Conservation (phyloP, 2,113 vertebrate species). For the Neoarius graeffei region DNA sequence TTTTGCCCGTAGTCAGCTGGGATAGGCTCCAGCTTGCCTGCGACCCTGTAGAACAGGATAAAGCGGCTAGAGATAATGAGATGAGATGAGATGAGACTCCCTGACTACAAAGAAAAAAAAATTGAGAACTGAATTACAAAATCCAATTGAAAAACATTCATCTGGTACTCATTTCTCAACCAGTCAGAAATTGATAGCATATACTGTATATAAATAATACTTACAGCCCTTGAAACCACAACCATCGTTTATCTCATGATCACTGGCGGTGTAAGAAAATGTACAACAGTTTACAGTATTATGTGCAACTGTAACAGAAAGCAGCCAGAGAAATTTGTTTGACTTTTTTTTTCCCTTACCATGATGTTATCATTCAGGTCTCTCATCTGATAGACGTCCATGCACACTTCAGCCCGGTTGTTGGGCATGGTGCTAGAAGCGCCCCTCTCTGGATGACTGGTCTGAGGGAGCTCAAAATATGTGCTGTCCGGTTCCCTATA, state of each 20-base stretch:
- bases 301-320: neutral
- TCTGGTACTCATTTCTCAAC: neutral
- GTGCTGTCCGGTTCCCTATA: constrained; percentile 95
- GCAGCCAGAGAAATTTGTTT: neutral
- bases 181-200: neutral
- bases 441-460: constrained; percentile 67
- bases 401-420: constrained; percentile 75
- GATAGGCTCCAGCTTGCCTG: too few species aligned
- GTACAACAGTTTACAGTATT: neutral
- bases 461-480: constrained; percentile 88
- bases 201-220: neutral
- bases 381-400: constrained; percentile 91
- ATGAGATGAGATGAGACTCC: too few species aligned
- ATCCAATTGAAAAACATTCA: neutral
- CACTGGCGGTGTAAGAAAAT: neutral
- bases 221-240: neutral
- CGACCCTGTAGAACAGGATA: too few species aligned
- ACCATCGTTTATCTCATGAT: neutral
- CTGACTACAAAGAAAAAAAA: neutral
- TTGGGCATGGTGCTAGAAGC: constrained; percentile 65
- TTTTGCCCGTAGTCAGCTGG: too few species aligned
- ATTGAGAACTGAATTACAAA: neutral
- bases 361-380: constrained; percentile 84
- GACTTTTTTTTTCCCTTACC: constrained; percentile 72
- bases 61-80: too few species aligned